Percentiles rank a stretch among this genome's conserved stretches.
Conservation (phyloP, 2,888 invertebrate species). For the Drosophila atroscutellata region DNA sequence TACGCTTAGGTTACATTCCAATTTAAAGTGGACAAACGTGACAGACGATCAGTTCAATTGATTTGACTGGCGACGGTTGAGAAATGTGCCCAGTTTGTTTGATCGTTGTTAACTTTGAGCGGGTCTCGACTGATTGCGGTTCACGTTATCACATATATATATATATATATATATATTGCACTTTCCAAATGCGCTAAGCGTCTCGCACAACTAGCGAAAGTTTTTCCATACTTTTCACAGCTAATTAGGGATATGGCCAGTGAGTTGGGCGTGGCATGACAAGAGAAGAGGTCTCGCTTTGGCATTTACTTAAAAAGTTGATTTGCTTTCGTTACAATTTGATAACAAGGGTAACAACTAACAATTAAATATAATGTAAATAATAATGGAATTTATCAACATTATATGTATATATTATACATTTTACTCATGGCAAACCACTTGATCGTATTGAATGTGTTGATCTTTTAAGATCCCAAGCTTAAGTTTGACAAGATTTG, state of each 20-base stretch:
- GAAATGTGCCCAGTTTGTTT: conserved; percentile 46
- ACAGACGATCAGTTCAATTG: conserved; percentile 60
- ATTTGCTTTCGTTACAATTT: neutral
- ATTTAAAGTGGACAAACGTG: conserved; percentile 64
- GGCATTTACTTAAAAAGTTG: neutral
- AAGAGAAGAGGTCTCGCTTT: conserved; percentile 6
- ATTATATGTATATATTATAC: too few species aligned
- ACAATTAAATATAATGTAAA: neutral
- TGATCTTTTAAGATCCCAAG: neutral
- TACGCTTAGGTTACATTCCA: conserved; percentile 19
- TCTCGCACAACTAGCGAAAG: conserved; percentile 49
- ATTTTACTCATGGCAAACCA: neutral
- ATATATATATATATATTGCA: conserved; percentile 34
- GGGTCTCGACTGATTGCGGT: conserved; percentile 23
- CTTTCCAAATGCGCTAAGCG: conserved; percentile 48
- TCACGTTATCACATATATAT: conserved; percentile 40
- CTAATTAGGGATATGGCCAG: conserved; percentile 39
- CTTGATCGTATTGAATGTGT: neutral
- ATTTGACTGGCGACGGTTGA: conserved; percentile 48
- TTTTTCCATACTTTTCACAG: conserved; percentile 63
- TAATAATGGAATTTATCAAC: neutral
- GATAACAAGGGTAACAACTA: neutral
- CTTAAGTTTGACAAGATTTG: neutral
- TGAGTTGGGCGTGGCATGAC: conserved; percentile 11
- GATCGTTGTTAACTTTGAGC: neutral